These are phyloP conservation scores for Urosaurus nigricauda DNA, from an alignment of 2,797 vertebrate genomes.

Conservation along the genomic window DNA sequence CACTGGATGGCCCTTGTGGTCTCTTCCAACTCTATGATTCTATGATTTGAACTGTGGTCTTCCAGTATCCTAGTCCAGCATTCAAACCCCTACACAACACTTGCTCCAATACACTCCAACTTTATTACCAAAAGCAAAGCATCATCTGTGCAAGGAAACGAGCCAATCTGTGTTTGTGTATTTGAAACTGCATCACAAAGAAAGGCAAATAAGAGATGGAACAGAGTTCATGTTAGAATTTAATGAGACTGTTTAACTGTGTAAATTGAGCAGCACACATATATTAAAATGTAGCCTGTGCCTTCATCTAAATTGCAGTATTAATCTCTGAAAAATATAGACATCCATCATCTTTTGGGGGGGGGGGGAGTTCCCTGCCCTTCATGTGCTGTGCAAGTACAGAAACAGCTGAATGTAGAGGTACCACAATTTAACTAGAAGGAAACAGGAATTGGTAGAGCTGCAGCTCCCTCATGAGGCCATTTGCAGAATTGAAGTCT, in stretches of 20 bases:
- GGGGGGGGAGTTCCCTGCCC: too few species aligned
- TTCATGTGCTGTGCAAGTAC: not conserved
- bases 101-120: too few species aligned
- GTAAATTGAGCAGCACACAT: not conserved
- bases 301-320: not conserved
- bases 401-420: not conserved
- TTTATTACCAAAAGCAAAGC: not conserved
- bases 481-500: conserved; percentile 24
- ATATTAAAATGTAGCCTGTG: not conserved
- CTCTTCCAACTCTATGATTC: too few species aligned
- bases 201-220: not conserved
- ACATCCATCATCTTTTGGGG: not conserved
- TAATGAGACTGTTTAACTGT: not conserved
- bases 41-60: too few species aligned
- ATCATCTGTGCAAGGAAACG: not conserved
- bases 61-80: too few species aligned
- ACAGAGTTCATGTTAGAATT: not conserved
- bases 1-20: too few species aligned
- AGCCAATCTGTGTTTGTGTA: not conserved
- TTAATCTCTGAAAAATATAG: not conserved
- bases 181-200: conserved; percentile 4
- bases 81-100: too few species aligned
- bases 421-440: not conserved
- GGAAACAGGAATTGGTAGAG: not conserved
- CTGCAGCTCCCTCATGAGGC: conserved; percentile 42